Base-by-base conservation (phyloP, 2,888 invertebrate genomes). In the Cetonia aurata region DNA sequence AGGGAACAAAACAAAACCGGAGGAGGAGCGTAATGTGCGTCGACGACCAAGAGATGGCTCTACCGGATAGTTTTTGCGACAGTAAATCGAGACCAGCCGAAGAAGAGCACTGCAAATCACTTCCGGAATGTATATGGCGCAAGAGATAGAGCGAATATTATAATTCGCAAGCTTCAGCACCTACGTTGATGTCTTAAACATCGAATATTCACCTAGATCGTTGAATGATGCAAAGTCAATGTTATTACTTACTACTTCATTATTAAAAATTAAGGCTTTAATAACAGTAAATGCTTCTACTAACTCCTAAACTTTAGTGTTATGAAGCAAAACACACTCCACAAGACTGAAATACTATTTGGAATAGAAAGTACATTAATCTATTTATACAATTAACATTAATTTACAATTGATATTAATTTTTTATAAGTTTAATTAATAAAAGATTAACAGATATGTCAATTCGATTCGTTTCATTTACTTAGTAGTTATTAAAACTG, bases 51-150 rank as follows among this genome's bases (percentile, higher is more conserved):
- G 92, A 93, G 76, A 89, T 94, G 81, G 93, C 94, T 3, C 87
- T 94, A 52, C 89, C 91, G 4, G 95, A 95, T 80, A 86, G 88
- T 4, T 89, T 90, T 70, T 96, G 96, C 83, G 89, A 90, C 74
- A 83, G 85, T 12, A 83, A 87, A 57, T 86, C 85, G 3, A 91
- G 90, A 79, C 96, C 96, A 0, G 85, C 86, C 13, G 91, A 90
- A 79, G 85, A 88, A 12, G 91, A 92, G 75, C 88, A 87, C 42
- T 95, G 95, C 82, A 87, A 87, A 13, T 81, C 83, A 65, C 78
- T 88, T 56, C 86, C 86, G 1, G 79, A 83, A 1, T 89, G 89
- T 75, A 79, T 76, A 71, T 76, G 78, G 74, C 72, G 74, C 42
- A 73, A 75, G 72, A 76, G 73, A 75, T 72, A 56, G 71, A 42